phyloP scores from a whole-genome alignment of 2,113 vertebrate species.

The Craseonycteris thonglongyai region DNA sequence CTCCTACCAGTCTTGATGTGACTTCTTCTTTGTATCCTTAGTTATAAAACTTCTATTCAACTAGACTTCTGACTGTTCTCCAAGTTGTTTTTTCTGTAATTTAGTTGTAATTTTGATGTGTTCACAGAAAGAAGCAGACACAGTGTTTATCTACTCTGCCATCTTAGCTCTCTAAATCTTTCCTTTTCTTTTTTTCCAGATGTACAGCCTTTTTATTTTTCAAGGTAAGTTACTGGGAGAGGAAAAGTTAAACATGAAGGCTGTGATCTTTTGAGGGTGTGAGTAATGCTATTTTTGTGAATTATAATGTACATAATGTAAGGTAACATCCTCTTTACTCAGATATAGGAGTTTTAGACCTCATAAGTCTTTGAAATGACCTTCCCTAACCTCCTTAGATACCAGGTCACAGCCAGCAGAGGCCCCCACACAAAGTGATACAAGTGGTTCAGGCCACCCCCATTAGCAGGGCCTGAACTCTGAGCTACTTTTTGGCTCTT shows the following conservation, averaged over 20 bases:
- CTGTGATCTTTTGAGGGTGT: too few species aligned
- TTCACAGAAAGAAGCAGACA: too few species aligned
- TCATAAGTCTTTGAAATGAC: not conserved
- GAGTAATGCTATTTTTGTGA: not conserved
- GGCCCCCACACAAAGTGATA: not conserved
- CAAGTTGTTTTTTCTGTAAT: too few species aligned
- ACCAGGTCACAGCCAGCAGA: not conserved
- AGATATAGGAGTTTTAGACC: not conserved
- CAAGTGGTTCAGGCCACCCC: not conserved
- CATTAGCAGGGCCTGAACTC: fast-evolving
- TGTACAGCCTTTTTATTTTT: not conserved
- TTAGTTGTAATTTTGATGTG: too few species aligned
- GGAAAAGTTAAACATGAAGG: not conserved
- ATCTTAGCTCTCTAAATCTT: too few species aligned
- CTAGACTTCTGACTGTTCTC: too few species aligned
- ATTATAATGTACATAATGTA: not conserved
- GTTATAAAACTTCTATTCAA: too few species aligned
- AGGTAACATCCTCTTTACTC: not conserved
- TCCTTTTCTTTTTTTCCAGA: not conserved
- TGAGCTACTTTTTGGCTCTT: not conserved
- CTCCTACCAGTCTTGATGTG: too few species aligned
- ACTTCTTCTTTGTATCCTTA: too few species aligned
- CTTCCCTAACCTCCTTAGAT: not conserved
- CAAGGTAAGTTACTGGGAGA: not conserved
- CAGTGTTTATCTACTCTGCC: too few species aligned